Evolutionary conservation across 2,888 invertebrate species (phyloP), one percentile per base, ranked within the genome.

Genomic region (Lutraria lutraria): DNA sequence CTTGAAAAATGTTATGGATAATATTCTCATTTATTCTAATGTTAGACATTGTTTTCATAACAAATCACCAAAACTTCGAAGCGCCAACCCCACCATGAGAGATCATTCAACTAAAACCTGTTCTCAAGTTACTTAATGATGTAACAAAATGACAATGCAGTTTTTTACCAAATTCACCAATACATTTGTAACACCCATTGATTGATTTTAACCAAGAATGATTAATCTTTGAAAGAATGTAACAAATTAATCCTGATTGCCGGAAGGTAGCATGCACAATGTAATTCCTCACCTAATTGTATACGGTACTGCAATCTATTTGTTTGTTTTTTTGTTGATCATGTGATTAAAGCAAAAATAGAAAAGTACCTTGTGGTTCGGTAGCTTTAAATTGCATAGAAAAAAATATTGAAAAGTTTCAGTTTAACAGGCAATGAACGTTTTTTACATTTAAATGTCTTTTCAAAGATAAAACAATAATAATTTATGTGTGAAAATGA

Each of bases 181-280:
- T 10, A 56, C 16, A 16, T 56, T 56, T 19, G 19, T 56, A 25
- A 10, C 63, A 25, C 25, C 43, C 63, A 68, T 25, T 68, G 63
- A 68, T 68, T 68, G 63, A 68, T 68, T 68, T 68, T 68, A 68
- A 68, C 63, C 8, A 68, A 68, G 63, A 68, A 68, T 68, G 63
- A 68, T 25, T 0, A 25, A 68, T 68, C 63, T 68, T 68, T 12
- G 63, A 68, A 68, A 68, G 63, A 68, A 68, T 68, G 63, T 68
- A 68, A 68, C 63, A 68, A 68, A 68, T 68, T 68, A 3, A 68
- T 68, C 63, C 43, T 25, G 63, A 68, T 25, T 68, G 63, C 63
- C 63, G 63, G 63, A 68, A 68, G 63, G 63, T 68, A 25, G 25
- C 63, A 25, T 68, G 63, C 63, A 68, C 25, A n/a, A 25, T 68